Evolutionary conservation across 2,113 vertebrate species (phyloP), one percentile per base, ranked within the genome.

Genomic region (Forbesichthys agassizii): DNA sequence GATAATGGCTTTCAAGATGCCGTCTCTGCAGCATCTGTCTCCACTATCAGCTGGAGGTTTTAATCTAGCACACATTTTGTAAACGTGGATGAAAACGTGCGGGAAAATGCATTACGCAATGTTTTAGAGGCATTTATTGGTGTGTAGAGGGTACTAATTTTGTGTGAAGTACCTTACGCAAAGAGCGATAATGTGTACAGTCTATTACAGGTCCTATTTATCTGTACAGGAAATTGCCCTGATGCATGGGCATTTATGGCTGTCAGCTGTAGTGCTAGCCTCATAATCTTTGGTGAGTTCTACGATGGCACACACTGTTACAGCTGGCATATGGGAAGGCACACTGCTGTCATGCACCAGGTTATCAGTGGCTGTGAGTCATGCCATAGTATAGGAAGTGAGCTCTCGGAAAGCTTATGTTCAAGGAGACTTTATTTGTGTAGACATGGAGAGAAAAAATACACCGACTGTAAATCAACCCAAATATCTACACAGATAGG

Each of bases 1-100:
- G 82, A 71, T 68, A 10, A 61, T 3, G n/a, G 47, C 88, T 90
- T 92, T 90, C 80, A 92, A 90, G 86, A 87, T 85, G 79, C 85
- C 85, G 83, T 82, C 86, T 69, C 81, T 4, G 77, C 87, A 68
- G 83, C 79, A 57, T 84, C 78, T 77, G 89, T 89, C 90, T 91
- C 88, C 86, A 84, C 69, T 86, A 83, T 80, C 91, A 92, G 92
- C 92, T 85, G 90, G 92, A 92, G 86, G 72, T 90, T 92, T 92
- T 92, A 93, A 93, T 92, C 88, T 91, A 90, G 84, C 64, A 0
- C 14, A 48, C 82, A 79, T 80, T 88, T 49, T 80, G 77, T 74
- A 69, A 70, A 78, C 73, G 80, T 65, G 72, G 60, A 53, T 62
- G 59, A 68, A 63, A 61, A 55, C 9, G 42, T 61, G 66, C 68